Base-by-base conservation (phyloP, 1,140 invertebrate genomes). In the Hylaeus anthracinus region DNA sequence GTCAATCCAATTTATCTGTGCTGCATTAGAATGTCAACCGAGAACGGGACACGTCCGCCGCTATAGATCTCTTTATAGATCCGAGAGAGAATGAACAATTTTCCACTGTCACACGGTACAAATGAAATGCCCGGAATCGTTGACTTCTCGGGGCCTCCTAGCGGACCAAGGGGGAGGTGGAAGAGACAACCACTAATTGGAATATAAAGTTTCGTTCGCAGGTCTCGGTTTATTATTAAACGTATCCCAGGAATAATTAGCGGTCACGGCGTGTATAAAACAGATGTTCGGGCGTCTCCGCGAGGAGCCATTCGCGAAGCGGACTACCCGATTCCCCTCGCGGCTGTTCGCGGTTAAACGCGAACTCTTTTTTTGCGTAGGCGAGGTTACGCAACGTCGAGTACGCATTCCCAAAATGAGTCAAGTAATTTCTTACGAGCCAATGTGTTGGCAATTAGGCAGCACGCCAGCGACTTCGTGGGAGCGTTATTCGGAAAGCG, bases 1-100 rank as follows among this genome's bases (percentile, higher is more conserved):
- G 85, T 84, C 85, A 87, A 87, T 87, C 82, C 86, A 82, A 87
- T 87, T 87, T 87, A 87, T 87, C 79, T 82, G 85, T 60, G 79
- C 75, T 53, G 82, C 81, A 87, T 87, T 87, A 87, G 85, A 87
- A 87, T 82, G 82, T 87, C 79, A 86, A 87, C 82, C 39, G 67
- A 55, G 71, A 72, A 41, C 56, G 65, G 64, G 73, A 78, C 79
- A 84, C 67, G 72, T 77, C 73, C 37, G 53, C 72, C 66, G 64
- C 79, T 83, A 87, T 78, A 76, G 84, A 75, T 76, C 84, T 86
- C 79, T 81, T 85, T 82, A 85, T 77, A 81, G 84, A 85, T 85
- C 78, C n/a, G n/a, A n/a, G n/a, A 64, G 72, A 81, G 84, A 77
- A 86, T 81, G 80, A 67, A 85, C 83, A 60, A 86, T 70, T 69